phyloP scores from a whole-genome alignment of 2,888 invertebrate species.

The Chalcosyrphus nemorum region DNA sequence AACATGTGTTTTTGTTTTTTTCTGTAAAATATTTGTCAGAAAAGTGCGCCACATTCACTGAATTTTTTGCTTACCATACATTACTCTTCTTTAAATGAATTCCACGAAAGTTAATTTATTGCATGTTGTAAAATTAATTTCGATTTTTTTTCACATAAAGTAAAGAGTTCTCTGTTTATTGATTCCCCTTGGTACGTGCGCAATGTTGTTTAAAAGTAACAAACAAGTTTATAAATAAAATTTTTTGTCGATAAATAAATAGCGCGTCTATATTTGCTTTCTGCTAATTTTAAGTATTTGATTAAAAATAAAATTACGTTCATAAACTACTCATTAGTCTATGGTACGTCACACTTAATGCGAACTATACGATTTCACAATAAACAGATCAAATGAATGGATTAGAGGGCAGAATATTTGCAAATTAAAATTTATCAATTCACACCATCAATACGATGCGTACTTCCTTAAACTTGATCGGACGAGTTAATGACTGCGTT shows the following conservation, averaged over 20 bases:
- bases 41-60: neutral
- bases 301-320: neutral
- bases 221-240: conserved; percentile 36
- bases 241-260: neutral
- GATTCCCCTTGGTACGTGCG: conserved; percentile 9
- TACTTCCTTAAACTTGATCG: neutral
- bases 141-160: neutral
- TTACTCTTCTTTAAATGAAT: neutral
- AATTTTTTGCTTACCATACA: neutral
- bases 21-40: neutral
- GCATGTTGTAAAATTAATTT: neutral
- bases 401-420: conserved; percentile 15
- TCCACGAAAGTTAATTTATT: neutral
- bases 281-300: neutral
- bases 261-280: conserved; percentile 4
- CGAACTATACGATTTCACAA: neutral
- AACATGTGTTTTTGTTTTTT: neutral
- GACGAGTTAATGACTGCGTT: neutral
- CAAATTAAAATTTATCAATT: neutral
- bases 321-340: neutral
- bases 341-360: conserved; percentile 1
- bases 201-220: conserved; percentile 23
- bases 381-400: neutral
- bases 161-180: neutral
- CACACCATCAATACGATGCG: conserved; percentile 6